Conservation (phyloP, 2,888 invertebrate genomes). For the Drosophila mimica region DNA sequence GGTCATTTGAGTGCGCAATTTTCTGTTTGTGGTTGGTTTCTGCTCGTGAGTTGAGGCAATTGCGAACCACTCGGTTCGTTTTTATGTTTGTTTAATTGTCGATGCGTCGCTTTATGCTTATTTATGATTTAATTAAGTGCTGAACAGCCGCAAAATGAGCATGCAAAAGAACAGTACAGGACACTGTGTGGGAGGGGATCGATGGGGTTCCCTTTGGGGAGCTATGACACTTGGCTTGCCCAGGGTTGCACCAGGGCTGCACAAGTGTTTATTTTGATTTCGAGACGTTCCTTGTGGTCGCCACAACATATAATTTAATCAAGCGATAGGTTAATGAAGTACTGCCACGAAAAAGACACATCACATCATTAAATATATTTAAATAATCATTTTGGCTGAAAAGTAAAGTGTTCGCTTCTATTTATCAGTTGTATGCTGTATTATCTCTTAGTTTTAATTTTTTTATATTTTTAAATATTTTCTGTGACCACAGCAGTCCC, state of each 20-base stretch:
- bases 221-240: conserved; percentile 12
- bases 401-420: neutral
- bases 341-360: neutral
- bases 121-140: conserved; percentile 81
- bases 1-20: conserved; percentile 76
- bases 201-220: conserved; percentile 13
- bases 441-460: neutral
- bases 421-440: neutral
- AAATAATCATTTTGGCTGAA: neutral
- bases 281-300: conserved; percentile 58
- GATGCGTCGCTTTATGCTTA: conserved; percentile 77
- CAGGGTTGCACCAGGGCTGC: conserved; percentile 30
- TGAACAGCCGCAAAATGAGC: conserved; percentile 64
- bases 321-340: conserved; percentile 51
- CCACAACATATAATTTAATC: conserved; percentile 28
- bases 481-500: neutral
- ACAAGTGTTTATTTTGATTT: conserved; percentile 71
- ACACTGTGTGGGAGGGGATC: neutral
- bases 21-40: conserved; percentile 53
- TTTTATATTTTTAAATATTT: conserved; percentile 2
- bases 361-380: neutral
- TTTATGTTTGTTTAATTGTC: conserved; percentile 81
- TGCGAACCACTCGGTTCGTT: conserved; percentile 57
- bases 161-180: conserved; percentile 24
- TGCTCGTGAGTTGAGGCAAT: conserved; percentile 41